Evolutionary conservation across 2,888 invertebrate genomes (phyloP), one percentile per base, ranked within the genome.

Genomic region (Calliphora vomitoria): DNA sequence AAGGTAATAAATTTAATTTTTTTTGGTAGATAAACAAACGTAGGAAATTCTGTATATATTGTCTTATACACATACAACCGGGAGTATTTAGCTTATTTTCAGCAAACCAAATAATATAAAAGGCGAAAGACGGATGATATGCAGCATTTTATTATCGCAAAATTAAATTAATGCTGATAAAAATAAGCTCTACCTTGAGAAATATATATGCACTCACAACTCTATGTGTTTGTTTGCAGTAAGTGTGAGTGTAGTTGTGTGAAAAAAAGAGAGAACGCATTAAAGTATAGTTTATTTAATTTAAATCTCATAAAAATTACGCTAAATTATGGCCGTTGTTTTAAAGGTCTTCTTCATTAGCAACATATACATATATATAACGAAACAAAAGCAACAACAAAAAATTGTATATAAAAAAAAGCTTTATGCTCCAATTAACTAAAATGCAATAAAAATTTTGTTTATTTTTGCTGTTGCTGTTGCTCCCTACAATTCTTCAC

Each of bases 401-500:
- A 74, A 81, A 62, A 68, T 62, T 53, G 64, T 58, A 41, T 35
- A 69, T 20, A 85, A 80, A 62, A 25, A 62, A 13, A 82, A 87
- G 79, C 85, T 79, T 87, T 85, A 87, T 85, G 85, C 87, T 69
- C 85, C 85, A 87, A 85, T 87, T 87, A 87, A 85, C 85, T 85
- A 85, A 87, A 87, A 79, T 85, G 82, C 85, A 87, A 87, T 87
- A 87, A 82, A 85, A 78, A 60, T 55, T 47, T 60, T 76, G 18
- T 69, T 75, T 50, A 60, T 80, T 69, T 71, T 64, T 72, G 35
- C 62, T 50, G 31, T 44, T 64, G 60, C 38, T 66, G 18, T 47
- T 18, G 44, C 44, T 72, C 60, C 55, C 15, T 53, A 41, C 18
- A 62, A 75, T 81, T 85, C 55, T 25, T 81, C 44, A 74, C 68